Conservation (phyloP, 2,797 vertebrate genomes). For the Galago senegalensis region DNA sequence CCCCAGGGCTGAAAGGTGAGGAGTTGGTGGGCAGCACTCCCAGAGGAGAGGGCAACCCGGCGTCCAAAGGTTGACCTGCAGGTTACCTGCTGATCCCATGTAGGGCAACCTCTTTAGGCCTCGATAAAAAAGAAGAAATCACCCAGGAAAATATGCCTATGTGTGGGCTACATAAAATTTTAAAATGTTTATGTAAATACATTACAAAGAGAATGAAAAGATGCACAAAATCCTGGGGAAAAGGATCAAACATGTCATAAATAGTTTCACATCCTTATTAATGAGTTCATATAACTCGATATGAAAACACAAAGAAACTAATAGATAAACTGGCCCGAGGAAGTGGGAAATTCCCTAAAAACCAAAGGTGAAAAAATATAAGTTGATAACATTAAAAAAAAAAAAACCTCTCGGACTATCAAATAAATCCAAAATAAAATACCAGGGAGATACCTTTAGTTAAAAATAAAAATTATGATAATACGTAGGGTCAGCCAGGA, state of each 20-base stretch:
- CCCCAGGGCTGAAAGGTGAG: not conserved
- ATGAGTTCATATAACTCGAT: not conserved
- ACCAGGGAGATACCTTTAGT: conserved; percentile 28
- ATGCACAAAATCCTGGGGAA: not conserved
- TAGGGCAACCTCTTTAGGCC: not conserved
- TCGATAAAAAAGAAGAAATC: not conserved
- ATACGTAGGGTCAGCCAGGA: conserved; percentile 31
- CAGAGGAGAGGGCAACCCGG: not conserved
- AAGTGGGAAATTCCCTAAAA: not conserved
- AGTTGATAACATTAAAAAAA: not conserved
- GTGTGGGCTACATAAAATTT: not conserved
- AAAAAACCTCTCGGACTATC: not conserved
- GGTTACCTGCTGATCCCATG: rapidly evolving
- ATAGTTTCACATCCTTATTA: not conserved
- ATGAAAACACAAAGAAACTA: not conserved
- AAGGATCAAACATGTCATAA: not conserved
- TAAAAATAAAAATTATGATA: conserved; percentile 57
- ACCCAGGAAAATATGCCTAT: not conserved
- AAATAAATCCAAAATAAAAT: conserved; percentile 68
- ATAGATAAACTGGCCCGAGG: not conserved
- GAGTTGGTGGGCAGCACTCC: not conserved
- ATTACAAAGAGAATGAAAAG: conserved; percentile 26
- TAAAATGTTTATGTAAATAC: not conserved
- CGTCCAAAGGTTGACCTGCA: not conserved
- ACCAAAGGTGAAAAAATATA: not conserved